A percentile compares a stretch with the other conserved stretches of the same genome.
Conservation (phyloP, 1,140 invertebrate species). For the Muscidifurax raptorellus region DNA sequence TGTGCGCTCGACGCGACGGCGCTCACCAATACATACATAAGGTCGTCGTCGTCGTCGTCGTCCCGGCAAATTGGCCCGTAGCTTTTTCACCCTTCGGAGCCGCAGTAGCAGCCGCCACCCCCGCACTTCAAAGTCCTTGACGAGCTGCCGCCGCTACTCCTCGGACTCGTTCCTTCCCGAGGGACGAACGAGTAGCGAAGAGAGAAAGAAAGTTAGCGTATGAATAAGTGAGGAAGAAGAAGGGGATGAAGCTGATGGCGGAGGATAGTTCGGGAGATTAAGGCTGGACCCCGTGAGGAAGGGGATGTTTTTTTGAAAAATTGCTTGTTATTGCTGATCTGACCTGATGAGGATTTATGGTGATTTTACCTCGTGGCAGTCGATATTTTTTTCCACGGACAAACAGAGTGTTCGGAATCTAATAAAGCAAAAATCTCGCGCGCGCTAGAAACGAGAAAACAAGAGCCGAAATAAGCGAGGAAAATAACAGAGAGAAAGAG, state of each 20-base stretch:
- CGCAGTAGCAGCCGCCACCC: background rate
- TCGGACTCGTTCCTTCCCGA: background rate
- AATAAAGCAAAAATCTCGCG: background rate
- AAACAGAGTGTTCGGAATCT: background rate
- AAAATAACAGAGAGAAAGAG: background rate
- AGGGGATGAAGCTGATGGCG: background rate
- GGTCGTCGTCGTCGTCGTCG: background rate
- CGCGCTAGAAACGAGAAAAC: background rate
- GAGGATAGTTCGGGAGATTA: background rate
- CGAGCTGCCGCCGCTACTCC: background rate
- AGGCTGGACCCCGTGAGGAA: background rate
- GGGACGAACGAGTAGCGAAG: background rate
- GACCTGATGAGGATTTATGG: background rate
- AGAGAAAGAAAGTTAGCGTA: background rate
- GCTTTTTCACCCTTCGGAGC: constrained; percentile 13
- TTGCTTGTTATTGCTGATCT: background rate
- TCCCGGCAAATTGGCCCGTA: background rate
- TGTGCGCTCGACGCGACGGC: background rate
- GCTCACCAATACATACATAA: background rate
- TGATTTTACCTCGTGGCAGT: background rate
- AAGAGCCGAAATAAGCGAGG: background rate
- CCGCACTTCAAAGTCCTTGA: constrained; percentile 24
- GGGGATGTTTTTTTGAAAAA: background rate
- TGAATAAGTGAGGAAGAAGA: constrained; percentile 5
- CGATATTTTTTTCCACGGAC: background rate